These are phyloP conservation scores for Mystacides longicornis DNA, from an alignment of 2,888 invertebrate genomes.

Conservation along the genomic window DNA sequence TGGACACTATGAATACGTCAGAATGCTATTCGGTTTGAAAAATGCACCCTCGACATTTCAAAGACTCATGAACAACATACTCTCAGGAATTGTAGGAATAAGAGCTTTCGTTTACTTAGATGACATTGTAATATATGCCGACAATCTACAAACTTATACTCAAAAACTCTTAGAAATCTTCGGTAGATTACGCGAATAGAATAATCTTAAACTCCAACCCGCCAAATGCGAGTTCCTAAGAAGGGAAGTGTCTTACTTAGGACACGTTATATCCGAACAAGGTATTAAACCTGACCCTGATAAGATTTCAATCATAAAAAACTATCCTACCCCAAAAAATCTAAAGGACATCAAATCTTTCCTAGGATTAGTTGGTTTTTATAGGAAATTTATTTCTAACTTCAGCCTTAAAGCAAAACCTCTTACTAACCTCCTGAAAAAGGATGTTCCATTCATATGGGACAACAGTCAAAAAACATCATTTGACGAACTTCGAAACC, in stretches of 20 bases:
- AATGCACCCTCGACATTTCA: constrained; percentile 37
- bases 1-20: constrained; percentile 32
- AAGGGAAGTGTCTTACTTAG: constrained; percentile 30
- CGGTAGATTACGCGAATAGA: constrained; percentile 14
- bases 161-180: constrained; percentile 21
- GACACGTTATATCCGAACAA: constrained; percentile 28
- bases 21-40: constrained; percentile 35
- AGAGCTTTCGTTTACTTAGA: constrained; percentile 32
- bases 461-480: constrained; percentile 4
- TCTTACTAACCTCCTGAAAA: constrained; percentile 27
- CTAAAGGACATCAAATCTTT: constrained; percentile 27
- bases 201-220: constrained; percentile 26
- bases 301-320: constrained; percentile 23
- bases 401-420: constrained; percentile 23
- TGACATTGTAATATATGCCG: constrained; percentile 30
- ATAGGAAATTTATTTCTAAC: constrained; percentile 27
- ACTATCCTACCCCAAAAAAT: constrained; percentile 25
- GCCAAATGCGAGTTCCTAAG: constrained; percentile 28
- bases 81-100: constrained; percentile 30
- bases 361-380: constrained; percentile 30
- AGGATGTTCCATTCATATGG: constrained; percentile 20
- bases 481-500: constrained; percentile 4
- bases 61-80: constrained; percentile 32
- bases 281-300: constrained; percentile 26
- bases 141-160: constrained; percentile 25